Conservation (phyloP, 2,797 vertebrate genomes). For the Falco columbarius region DNA sequence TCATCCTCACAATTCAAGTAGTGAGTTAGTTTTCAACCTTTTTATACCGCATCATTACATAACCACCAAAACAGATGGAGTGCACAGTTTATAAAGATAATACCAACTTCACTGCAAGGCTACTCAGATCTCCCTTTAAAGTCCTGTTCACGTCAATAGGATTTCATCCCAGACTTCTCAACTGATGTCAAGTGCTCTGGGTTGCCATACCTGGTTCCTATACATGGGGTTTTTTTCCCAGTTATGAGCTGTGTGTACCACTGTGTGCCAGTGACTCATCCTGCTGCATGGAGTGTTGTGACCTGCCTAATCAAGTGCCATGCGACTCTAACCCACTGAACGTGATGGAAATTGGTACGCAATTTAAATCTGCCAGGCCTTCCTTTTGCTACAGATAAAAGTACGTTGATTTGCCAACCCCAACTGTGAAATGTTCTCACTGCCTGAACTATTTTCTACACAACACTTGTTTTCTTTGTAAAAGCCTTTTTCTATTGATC, state of each 20-base stretch:
- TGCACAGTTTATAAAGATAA: accelerated
- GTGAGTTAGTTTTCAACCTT: neutral
- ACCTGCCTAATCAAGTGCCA: neutral
- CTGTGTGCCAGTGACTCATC: neutral
- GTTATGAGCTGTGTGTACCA: neutral
- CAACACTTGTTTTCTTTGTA: slow-evolving; percentile 65
- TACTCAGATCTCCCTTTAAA: neutral
- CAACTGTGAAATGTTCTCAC: slow-evolving; percentile 15
- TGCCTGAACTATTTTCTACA: slow-evolving; percentile 48
- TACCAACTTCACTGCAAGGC: neutral
- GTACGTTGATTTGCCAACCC: slow-evolving; percentile 19
- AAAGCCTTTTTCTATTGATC: slow-evolving; percentile 62
- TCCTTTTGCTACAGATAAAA: neutral
- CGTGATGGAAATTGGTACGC: accelerated
- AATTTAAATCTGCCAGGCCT: neutral
- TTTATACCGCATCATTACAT: neutral
- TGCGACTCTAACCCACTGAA: accelerated
- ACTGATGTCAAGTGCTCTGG: neutral
- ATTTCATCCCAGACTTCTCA: neutral
- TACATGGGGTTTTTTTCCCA: accelerated
- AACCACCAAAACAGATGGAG: neutral
- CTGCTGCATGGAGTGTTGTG: neutral
- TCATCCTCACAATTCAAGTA: neutral
- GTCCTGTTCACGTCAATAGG: accelerated
- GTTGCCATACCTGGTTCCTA: neutral